Conservation (phyloP, 2,888 invertebrate genomes). For the Calameuta pallipes region DNA sequence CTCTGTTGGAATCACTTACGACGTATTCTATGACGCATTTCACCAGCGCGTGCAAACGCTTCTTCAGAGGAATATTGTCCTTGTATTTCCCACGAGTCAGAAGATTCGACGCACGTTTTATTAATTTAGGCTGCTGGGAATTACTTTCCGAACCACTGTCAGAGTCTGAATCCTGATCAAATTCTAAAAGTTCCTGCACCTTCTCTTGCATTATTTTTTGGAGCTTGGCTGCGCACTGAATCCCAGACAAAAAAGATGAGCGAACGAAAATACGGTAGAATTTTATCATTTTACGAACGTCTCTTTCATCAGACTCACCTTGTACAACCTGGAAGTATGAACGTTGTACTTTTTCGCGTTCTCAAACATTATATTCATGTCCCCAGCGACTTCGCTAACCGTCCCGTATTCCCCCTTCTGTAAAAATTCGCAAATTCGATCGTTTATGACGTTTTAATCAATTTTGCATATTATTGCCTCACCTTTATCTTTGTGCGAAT, state of each 20-base stretch:
- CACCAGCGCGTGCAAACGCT: conserved; percentile 84
- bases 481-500: conserved; percentile 85
- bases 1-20: conserved; percentile 65
- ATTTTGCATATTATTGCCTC: conserved; percentile 3
- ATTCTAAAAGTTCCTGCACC: conserved; percentile 78
- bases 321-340: conserved; percentile 83
- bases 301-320: conserved; percentile 67
- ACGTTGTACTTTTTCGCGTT: conserved; percentile 94
- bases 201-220: conserved; percentile 87
- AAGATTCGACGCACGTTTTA: conserved; percentile 61
- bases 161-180: conserved; percentile 67
- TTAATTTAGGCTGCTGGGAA: conserved; percentile 59
- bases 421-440: conserved; percentile 31
- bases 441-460: not conserved
- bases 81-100: conserved; percentile 67
- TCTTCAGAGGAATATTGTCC: conserved; percentile 77
- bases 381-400: conserved; percentile 89
- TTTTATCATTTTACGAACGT: not conserved
- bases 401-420: conserved; percentile 83
- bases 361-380: conserved; percentile 96
- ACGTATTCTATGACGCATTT: conserved; percentile 78
- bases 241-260: conserved; percentile 37
- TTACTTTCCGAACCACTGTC: conserved; percentile 60
- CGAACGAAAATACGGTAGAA: not conserved
- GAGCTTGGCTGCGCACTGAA: conserved; percentile 83